These are phyloP conservation scores for Phalloptychus januarius DNA, from an alignment of 2,797 vertebrate genomes.

Conservation along the genomic window DNA sequence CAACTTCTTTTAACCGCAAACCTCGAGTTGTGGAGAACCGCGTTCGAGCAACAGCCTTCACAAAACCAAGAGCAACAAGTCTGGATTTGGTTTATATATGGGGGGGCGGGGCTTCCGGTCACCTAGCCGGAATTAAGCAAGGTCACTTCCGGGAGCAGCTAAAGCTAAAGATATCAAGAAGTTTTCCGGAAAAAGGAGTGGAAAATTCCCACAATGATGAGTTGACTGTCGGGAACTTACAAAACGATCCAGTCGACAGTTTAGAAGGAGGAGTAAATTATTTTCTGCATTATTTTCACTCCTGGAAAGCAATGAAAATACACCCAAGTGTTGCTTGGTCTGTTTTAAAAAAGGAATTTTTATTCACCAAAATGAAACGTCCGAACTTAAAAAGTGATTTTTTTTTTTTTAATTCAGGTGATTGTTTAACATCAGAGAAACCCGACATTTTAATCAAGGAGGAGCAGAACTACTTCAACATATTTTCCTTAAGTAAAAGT, in stretches of 20 bases:
- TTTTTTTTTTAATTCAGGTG: no score
- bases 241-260: not conserved
- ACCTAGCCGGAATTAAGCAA: rapidly evolving
- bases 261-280: not conserved
- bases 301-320: no score
- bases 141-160: not conserved
- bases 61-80: rapidly evolving
- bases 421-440: no score
- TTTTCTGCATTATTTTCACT: not conserved
- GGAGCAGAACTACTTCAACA: no score
- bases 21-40: not conserved
- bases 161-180: not conserved
- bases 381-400: not conserved
- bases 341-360: not conserved
- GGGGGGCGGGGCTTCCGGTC: not conserved
- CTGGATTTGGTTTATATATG: not conserved
- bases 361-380: not conserved
- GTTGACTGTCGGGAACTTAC: not conserved
- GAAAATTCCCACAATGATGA: not conserved
- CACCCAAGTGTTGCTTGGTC: not conserved
- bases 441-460: no score
- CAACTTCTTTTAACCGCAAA: not conserved
- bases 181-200: not conserved
- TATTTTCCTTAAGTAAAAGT: no score
- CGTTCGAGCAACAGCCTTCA: rapidly evolving